phyloP scores from a whole-genome alignment of 2,888 invertebrate species.

The Atethmia centrago region DNA sequence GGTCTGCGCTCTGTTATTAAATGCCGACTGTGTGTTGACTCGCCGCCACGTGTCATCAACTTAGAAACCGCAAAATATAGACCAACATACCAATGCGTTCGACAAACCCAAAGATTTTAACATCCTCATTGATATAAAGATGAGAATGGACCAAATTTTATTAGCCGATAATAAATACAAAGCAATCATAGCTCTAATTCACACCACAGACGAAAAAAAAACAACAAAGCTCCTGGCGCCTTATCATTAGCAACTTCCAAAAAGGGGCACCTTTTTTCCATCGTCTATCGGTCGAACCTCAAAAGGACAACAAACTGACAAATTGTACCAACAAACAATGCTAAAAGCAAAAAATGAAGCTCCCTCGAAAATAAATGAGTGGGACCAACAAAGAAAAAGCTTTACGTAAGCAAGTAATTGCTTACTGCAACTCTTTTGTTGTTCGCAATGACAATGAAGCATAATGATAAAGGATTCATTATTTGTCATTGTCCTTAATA shows the following conservation, averaged over 20 bases:
- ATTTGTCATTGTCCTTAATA: slow-evolving; percentile 64
- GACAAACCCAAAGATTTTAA: slow-evolving; percentile 38
- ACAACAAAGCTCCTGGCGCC: slow-evolving; percentile 87
- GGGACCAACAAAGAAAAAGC: slow-evolving; percentile 74
- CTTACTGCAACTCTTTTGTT: slow-evolving; percentile 74
- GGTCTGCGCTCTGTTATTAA: slow-evolving; percentile 77
- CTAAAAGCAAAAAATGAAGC: slow-evolving; percentile 72
- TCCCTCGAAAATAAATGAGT: slow-evolving; percentile 74
- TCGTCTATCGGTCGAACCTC: slow-evolving; percentile 80
- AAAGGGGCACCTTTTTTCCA: slow-evolving; percentile 82
- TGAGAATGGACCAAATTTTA: slow-evolving; percentile 53
- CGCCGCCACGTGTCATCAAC: slow-evolving; percentile 80
- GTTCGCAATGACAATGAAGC: slow-evolving; percentile 64
- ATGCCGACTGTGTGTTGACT: slow-evolving; percentile 72
- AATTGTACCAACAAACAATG: slow-evolving; percentile 87
- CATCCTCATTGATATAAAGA: slow-evolving; percentile 61
- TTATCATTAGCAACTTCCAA: slow-evolving; percentile 89
- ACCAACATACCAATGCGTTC: slow-evolving; percentile 62
- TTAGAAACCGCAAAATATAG: slow-evolving; percentile 74
- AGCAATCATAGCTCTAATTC: slow-evolving; percentile 75
- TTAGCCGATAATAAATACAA: slow-evolving; percentile 50
- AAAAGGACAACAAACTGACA: slow-evolving; percentile 88
- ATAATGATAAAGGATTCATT: slow-evolving; percentile 67
- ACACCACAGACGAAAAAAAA: slow-evolving; percentile 78
- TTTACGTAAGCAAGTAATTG: slow-evolving; percentile 77